Base-by-base conservation (phyloP, 2,797 vertebrate species). In the Pygocentrus nattereri region DNA sequence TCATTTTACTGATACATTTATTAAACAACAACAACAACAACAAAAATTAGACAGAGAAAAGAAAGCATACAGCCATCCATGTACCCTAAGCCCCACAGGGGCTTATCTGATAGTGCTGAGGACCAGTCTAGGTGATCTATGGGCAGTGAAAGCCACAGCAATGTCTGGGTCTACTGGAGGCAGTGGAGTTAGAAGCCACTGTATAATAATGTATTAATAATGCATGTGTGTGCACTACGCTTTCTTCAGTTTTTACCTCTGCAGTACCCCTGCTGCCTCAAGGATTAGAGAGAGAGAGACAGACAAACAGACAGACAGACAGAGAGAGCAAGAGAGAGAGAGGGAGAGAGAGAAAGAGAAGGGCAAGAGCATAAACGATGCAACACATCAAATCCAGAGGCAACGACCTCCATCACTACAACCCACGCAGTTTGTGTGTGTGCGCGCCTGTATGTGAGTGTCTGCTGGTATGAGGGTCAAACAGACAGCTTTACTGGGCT, bases 141-240 rank as follows among this genome's bases (percentile, higher is more conserved):
- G 7, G 64, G 64, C 34, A 41, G 2, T 2, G n/a, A 44, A 68
- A 38, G 62, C 62, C n/a, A 65, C 31, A 38, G 62, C 62, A 15
- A 44, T 50, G 62, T 73, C 69, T 23, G 34, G 16, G 52, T 47
- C 25, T 59, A n/a, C 58, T 68, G 62, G 34, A 44, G 34, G 49
- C 47, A 18, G 61, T 54, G 31, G 49, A 80, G 12, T 30, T 64
- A 23, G 38, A 79, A 44, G 44, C 47, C 44, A 50, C 30, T 18
- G 7, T 68, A 81, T 68, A 74, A 74, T 72, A 68, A 34, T 59
- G 47, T 47, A 81, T 75, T 61, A 81, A 81, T 81, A 75, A 75
- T 81, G 72, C 56, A 75, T 81, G 79, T 71, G 64, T 56, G 62
- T 58, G 61, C 61, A 47, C 50, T 19, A 38, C 41, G 71, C 34